Evolutionary conservation across 2,113 vertebrate genomes (phyloP), one percentile per base, ranked within the genome.

Genomic region (Zosterops pallidus): DNA sequence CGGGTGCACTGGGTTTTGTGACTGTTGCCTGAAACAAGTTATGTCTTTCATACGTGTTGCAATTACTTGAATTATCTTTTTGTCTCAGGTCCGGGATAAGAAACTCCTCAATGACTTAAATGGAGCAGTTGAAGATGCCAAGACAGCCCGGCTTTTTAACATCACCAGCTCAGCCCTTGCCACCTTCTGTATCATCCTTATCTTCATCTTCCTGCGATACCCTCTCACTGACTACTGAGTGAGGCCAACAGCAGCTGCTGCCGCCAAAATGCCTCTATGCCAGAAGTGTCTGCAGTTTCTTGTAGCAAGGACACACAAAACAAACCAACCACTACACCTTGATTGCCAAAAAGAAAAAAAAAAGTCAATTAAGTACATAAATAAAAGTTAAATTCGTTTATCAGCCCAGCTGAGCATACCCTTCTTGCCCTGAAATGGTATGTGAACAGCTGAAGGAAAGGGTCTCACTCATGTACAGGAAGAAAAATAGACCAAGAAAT

Each of bases 131-230:
- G 98, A 98, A 94, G 98, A 98, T 12, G 98, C 98, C 94, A 98
- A 98, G 96, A 98, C 98, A 1, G 98, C 98, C 5, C 94, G 98
- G 70, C 98, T 98, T 39, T 98, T 98, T 96, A 98, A 98, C 95
- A 98, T 98, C 96, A 97, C 98, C 93, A 98, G 98, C 96, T 98
- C 98, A 3, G 98, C 98, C 16, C 98, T 98, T 76, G 98, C 98
- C 4, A 98, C 98, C 18, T 98, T 98, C 96, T 98, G 98, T 80
- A 97, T 98, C 94, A 94, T 98, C 79, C 97, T 98, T 1, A 94
- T 98, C 79, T 98, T 98, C 95, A 97, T 98, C 83, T 98, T 98
- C 96, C 96, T 98, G 96, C 96, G 98, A 92, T 98, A 98, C 83
- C 98, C 98, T 7, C 98, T 98, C 92, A 96, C 97, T 60, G 98